Evolutionary conservation across 1,140 invertebrate species (phyloP), one percentile per base, ranked within the genome.

Genomic region (Brachystomella parvula): DNA sequence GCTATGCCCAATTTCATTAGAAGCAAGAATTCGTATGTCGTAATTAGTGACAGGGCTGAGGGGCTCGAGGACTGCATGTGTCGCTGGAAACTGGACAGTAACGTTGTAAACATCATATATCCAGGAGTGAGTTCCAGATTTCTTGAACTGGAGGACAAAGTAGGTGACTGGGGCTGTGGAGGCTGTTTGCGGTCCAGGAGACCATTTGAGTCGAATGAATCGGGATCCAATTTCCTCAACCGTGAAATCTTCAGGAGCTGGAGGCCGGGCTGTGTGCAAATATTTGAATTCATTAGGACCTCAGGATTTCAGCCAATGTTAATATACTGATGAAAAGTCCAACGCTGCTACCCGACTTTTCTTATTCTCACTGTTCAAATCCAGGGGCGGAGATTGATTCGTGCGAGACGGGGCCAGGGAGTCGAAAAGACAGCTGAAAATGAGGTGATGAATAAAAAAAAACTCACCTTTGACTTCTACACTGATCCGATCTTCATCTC

Each of bases 1-100:
- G 33, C 79, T 77, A 24, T 73, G 64, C 21, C 79, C 79, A 21
- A 81, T 73, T 12, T 77, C 72, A 68, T 81, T 81, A 35, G 75
- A 75, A 17, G 79, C 77, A 49, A 76, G 69, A 1, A 80, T 69
- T 29, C 78, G 66, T 2, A 79, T 68, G 49, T 77, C 67, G 64
- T 80, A 81, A 28, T 69, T 63, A 35, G 74, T 76, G 0, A 78
- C 70, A 0, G 79, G 78, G 12, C 74, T 73, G 2, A 81, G 73
- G 29, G 68, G 64, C 47, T 71, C 66, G 12, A 72, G 44, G 2
- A 66, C 63, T 3, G 69, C 68, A 44, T 64, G 61, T 12, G 64
- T 67, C 0, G 70, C 33, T n/a, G 70, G 63, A 28, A 57, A 61
- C n/a, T 72, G 62, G 26, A 72, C 63, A 0, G 65, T 72, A 19